Conservation (phyloP, 2,888 invertebrate genomes). For the Tuberolachnus salignus region DNA sequence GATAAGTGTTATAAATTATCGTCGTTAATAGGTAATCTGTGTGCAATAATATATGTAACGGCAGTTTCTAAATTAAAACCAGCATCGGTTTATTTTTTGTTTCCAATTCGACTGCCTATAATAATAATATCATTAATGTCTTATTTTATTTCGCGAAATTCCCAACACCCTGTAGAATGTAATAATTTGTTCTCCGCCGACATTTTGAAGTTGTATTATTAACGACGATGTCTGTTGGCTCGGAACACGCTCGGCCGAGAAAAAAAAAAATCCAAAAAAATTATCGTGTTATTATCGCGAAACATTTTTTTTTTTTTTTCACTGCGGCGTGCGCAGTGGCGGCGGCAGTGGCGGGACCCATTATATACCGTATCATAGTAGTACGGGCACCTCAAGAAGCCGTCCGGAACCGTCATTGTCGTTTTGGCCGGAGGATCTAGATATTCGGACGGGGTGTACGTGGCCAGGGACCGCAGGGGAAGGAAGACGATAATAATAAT, state of each 20-base stretch:
- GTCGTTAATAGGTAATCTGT: no score
- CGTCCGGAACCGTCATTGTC: conserved; percentile 39
- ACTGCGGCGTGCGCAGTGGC: background rate
- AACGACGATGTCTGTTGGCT: background rate
- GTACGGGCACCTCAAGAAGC: background rate
- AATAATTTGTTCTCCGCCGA: background rate
- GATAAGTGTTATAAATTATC: no score
- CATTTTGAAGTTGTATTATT: background rate
- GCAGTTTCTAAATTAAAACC: no score
- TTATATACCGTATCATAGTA: no score
- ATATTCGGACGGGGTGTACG: conserved; percentile 29
- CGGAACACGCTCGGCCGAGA: background rate
- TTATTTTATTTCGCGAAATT: no score
- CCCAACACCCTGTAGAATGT: background rate
- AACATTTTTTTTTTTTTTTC: background rate
- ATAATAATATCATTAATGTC: no score
- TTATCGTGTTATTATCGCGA: conserved; percentile 34
- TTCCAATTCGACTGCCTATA: no score
- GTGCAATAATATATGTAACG: no score
- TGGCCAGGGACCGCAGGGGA: background rate
- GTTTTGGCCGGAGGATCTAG: conserved; percentile 36
- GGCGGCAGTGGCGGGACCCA: background rate
- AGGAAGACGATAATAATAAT: no score
- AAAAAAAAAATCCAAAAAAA: conserved; percentile 26
- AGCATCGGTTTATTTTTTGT: no score